phyloP scores from a whole-genome alignment of 35 echinoderm and acorn worm genomes.

The Ophiothrix spiculata region DNA sequence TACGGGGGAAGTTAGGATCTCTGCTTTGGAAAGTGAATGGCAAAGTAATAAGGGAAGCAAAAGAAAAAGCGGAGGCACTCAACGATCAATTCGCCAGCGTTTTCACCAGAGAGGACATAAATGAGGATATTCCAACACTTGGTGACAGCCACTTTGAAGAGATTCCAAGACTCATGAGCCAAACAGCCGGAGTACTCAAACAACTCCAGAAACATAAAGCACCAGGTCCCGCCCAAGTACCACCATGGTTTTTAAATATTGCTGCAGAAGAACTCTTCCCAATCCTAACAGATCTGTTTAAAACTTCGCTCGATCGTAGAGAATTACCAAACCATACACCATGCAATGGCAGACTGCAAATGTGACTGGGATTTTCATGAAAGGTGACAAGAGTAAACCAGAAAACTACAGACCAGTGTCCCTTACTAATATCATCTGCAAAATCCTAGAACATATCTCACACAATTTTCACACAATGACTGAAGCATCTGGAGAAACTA shows the following conservation, averaged over 20 bases:
- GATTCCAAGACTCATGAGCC: neutral
- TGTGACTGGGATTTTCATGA: no score
- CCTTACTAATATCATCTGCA: slow-evolving; percentile 20
- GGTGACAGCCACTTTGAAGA: neutral
- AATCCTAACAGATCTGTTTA: slow-evolving; percentile 7
- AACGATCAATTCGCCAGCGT: slow-evolving; percentile 20
- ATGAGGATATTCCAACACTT: slow-evolving; percentile 2
- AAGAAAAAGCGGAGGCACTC: neutral
- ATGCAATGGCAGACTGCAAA: slow-evolving; percentile 14
- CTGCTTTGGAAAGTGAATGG: neutral
- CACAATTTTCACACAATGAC: slow-evolving; percentile 4
- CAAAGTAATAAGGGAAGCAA: neutral
- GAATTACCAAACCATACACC: neutral
- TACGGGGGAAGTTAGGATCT: neutral
- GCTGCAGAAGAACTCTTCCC: neutral
- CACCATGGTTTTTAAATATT: slow-evolving; percentile 20
- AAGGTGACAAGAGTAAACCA: neutral
- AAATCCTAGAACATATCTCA: slow-evolving; percentile 50
- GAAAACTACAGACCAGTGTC: slow-evolving; percentile 22
- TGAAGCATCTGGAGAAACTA: slow-evolving; percentile 25
- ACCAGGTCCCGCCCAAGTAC: slow-evolving; percentile 20
- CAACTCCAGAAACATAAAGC: neutral
- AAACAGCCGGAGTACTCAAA: neutral
- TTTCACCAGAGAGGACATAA: neutral
- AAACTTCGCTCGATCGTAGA: neutral